Conservation (phyloP, 2,113 vertebrate species). For the Myrmophylax atrothorax region DNA sequence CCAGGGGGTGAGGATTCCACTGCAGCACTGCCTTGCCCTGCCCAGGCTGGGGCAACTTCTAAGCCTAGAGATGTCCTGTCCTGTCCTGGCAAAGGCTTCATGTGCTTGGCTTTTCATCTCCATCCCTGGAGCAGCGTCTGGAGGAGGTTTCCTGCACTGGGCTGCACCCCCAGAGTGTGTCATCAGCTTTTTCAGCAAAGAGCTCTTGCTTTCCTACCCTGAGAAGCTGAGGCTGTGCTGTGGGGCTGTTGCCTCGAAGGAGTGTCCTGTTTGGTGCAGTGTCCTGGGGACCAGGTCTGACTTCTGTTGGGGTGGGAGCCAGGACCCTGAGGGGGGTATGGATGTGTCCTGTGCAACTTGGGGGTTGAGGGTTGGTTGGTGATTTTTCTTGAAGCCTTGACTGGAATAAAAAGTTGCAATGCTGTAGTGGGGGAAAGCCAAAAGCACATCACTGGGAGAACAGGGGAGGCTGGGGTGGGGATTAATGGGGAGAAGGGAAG, state of each 20-base stretch:
- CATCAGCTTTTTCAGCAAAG: background rate
- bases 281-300: background rate
- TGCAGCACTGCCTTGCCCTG: background rate
- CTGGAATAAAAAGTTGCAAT: conserved; percentile 39
- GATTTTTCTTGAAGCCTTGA: background rate
- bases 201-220: background rate
- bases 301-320: background rate
- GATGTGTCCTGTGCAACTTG: background rate
- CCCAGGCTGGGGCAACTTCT: background rate
- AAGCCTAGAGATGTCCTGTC: background rate
- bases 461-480: background rate
- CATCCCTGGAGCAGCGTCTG: background rate
- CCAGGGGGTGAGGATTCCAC: background rate
- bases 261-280: background rate
- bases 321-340: background rate
- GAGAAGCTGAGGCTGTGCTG: background rate
- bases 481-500: accelerated
- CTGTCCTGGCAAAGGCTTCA: background rate
- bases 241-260: accelerated
- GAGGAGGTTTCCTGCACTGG: background rate
- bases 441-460: background rate
- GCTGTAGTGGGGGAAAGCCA: background rate
- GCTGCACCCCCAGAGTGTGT: background rate
- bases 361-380: background rate
- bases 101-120: background rate